Base-by-base conservation (phyloP, 2,113 vertebrate genomes). In the Malurus elegans region DNA sequence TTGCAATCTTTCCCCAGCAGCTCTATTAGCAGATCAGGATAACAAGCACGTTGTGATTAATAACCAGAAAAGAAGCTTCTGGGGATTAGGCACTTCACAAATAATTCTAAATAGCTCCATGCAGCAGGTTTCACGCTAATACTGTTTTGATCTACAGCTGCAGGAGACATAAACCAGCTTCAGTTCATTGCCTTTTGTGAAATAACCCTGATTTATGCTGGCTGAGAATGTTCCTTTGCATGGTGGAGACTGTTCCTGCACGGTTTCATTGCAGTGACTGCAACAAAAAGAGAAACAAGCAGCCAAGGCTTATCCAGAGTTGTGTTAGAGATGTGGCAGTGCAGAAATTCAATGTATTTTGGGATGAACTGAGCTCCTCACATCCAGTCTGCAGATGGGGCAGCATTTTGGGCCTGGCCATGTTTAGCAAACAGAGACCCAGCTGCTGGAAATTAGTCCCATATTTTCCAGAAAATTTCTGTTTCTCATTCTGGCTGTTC, bases 101-200 rank as follows among this genome's bases (percentile, higher is more conserved):
- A 90, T 78, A 93, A 65, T 58, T 79, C 86, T 25, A 51, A 95
- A 83, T n/a, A 81, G 21, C 45, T 92, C 19, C 56, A 28, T 51
- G 28, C 53, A 72, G 71, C 36, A 91, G 14, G 42, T 70, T 92
- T 73, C 45, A 44, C 0, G 0, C 51, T 92, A 91, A 88, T 72
- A 48, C 48, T 76, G 13, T 79, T 85, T 78, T 86, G 82, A 84
- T 75, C 75, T 38, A 32, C 66, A 50, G 47, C 36, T 81, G 51
- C 24, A 86, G 71, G 44, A 94, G 64, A 78, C 56, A 73, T 76
- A 93, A 96, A 90, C 57, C 42, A 94, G n/a, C 53, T 81, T 65
- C 66, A 74, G 71, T 60, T 58, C 69, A 79, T 67, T 89, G 66
- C 44, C 60, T 91, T 87, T 66, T 78, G 36, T 83, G 56, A 93